Base-by-base conservation (phyloP, 2,888 invertebrate genomes). In the Pseudococcus jackbeardsleyi region DNA sequence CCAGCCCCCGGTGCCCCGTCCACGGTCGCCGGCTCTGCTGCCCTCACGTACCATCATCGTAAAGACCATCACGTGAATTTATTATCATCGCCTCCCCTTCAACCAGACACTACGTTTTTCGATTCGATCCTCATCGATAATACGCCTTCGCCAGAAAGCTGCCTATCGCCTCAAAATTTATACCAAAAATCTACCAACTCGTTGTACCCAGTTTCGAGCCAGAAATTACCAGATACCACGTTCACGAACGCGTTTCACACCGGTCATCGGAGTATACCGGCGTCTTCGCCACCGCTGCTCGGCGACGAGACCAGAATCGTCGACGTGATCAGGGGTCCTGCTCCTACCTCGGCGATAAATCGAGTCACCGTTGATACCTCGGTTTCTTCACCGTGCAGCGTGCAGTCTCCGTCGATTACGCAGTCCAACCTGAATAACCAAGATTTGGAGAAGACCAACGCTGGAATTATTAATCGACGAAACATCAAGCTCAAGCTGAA, bases 341-440 rank as follows among this genome's bases (percentile, higher is more conserved):
- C 42, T 12, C 11, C 11, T 0, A n/a, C 26, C 42, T 11, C 77
- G 0, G 46, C 8, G 22, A 7, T 82, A 46, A 82, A 33, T 82
- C 26, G 79, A 46, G 79, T 82, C 33, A 82, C 19, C 82, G 42
- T 39, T 39, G 54, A 48, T 33, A 59, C 82, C 4, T 46, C 50
- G 0, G 88, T 54, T n/a, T 54, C 84, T 22, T 77, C 85, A 8
- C 88, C 88, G 0, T 48, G 85, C 39, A 77, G 48, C 19, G 77
- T 88, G 9, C 88, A 85, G 54, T 88, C 88, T 19, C 88, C 88
- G 3, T 88, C 88, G 19, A 88, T 88, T 22, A 85, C 88, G 50
- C 88, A 88, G 85, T 85, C 88, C 0, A 86, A 86, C 42, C 17
- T 46, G 19, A 86, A 86, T 86, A n/a, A 22, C 22, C 68, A 46